phyloP scores from a whole-genome alignment of 2,797 vertebrate genomes.

The Dromococcyx pavoninus region DNA sequence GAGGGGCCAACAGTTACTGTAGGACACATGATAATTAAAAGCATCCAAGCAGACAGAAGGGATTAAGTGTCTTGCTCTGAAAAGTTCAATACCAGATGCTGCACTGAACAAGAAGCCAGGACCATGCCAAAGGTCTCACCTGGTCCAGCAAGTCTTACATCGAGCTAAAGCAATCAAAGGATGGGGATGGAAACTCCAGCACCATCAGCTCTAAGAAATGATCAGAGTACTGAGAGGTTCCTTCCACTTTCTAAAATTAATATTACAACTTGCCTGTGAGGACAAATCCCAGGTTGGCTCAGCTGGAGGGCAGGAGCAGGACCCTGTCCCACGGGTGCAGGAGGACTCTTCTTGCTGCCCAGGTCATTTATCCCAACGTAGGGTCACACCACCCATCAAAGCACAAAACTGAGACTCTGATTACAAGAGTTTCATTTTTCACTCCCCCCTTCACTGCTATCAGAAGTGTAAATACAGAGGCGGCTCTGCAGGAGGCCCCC shows the following conservation, averaged over 20 bases:
- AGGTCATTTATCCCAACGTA: background rate
- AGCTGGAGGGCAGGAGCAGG: background rate
- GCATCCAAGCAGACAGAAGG: background rate
- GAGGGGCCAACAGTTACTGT: background rate
- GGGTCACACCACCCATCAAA: background rate
- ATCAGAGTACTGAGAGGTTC: background rate
- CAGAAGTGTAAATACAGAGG: background rate
- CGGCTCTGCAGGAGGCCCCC: background rate
- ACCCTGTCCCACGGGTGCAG: rapidly evolving
- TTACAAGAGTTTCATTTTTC: background rate
- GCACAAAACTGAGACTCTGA: rapidly evolving
- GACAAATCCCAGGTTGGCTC: background rate
- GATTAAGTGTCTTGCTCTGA: background rate
- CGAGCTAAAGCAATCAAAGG: background rate
- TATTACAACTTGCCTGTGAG: rapidly evolving
- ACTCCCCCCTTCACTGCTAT: background rate
- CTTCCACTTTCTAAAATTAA: background rate
- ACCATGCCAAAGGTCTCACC: background rate
- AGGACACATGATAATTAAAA: background rate
- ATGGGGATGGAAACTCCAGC: background rate
- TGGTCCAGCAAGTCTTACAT: background rate
- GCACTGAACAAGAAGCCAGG: background rate
- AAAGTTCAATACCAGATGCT: background rate
- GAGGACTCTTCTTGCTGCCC: background rate
- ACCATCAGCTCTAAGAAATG: background rate